Percentiles rank a stretch among this genome's conserved stretches.
These are phyloP conservation scores for Lycocorax pyrrhopterus DNA, from an alignment of 2,113 vertebrate genomes.

Conservation along the genomic window DNA sequence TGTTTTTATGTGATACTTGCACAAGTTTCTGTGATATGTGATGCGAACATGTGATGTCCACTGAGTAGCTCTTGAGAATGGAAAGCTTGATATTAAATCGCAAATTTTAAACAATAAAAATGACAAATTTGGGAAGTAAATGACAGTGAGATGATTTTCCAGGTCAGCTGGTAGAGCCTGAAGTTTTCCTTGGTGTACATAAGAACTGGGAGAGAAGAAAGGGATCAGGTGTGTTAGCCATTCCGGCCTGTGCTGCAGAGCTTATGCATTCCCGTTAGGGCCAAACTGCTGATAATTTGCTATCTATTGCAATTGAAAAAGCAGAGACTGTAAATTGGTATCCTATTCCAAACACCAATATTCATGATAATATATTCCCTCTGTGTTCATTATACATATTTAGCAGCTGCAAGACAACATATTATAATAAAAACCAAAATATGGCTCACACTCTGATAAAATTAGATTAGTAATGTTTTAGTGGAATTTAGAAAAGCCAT, in stretches of 20 bases:
- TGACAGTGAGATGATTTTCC: neutral
- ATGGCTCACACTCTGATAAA: neutral
- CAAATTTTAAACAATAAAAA: neutral
- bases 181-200: neutral
- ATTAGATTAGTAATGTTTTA: neutral
- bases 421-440: neutral
- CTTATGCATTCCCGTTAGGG: neutral
- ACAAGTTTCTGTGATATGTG: neutral
- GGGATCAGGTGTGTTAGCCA: neutral
- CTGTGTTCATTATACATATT: neutral
- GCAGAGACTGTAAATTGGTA: neutral
- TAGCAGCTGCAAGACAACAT: neutral
- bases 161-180: neutral
- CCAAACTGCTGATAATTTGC: neutral
- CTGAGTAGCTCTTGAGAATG: neutral
- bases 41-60: neutral
- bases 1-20: neutral
- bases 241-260: neutral
- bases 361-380: neutral
- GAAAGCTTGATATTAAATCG: neutral
- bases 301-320: neutral
- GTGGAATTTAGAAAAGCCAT: neutral
- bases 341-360: neutral
- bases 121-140: neutral
- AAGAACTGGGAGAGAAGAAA: neutral